Base-by-base conservation (phyloP, 2,888 invertebrate species). In the Aromia moschata region DNA sequence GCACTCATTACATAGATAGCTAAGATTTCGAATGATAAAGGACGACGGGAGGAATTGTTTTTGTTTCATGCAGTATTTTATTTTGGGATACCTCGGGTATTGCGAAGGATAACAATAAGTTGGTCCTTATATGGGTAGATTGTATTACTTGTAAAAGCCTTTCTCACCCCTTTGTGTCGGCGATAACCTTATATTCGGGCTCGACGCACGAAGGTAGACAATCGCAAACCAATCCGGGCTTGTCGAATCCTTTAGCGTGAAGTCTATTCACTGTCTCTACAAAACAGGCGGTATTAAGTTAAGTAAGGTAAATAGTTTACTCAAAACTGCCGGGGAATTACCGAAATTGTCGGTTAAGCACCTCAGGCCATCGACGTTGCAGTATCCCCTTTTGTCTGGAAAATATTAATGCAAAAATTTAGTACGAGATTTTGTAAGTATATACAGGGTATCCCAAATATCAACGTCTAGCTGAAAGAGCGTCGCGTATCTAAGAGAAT, bases 141-240 rank as follows among this genome's bases (percentile, higher is more conserved):
- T n/a, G n/a, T n/a, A n/a, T n/a, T n/a, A n/a, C n/a, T n/a, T 7
- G 25, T 25, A 25, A 5, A 25, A 3, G 25, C 36, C 12, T 31
- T 47, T 45, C 82, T 81, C 77, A 86, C 86, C 77, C 79, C 68
- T 82, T 82, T 67, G 79, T 80, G 33, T 81, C 77, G 44, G 83
- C 77, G 14, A 85, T 80, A 1, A 84, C 76, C 68, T 83, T 84
- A 68, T 86, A 87, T 58, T 82, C 81, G 0, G 85, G 83, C 69
- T 87, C 87, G 31, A 83, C 82, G 64, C 88, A 88, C 12, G 85
- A 84, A 72, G 86, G 85, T 1, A 86, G 82, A 68, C 88, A 88
- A 45, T 83, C 78, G 66, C 87, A 87, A 20, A 80, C 78, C 62
- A 83, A 71, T 56, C 83, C 82, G 12, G 78, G 76, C 70, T 82